Percentiles rank a stretch among this genome's conserved stretches.
Conservation (phyloP, 1,140 invertebrate species). For the Homalodisca vitripennis region DNA sequence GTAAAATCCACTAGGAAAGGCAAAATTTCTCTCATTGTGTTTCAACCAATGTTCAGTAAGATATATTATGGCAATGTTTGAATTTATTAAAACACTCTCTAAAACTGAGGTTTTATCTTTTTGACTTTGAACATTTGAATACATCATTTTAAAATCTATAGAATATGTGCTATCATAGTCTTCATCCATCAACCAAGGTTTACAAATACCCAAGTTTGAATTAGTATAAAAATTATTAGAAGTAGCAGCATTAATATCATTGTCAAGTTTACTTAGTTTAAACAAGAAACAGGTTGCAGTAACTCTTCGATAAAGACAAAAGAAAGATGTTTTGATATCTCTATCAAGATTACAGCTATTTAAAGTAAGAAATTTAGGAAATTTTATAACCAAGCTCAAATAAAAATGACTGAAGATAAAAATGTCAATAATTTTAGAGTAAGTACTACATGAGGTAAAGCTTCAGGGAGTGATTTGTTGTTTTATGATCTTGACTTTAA, state of each 20-base stretch:
- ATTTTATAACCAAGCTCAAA: too few species aligned
- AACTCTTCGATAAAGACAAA: too few species aligned
- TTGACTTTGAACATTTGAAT: background rate
- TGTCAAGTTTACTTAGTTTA: background rate
- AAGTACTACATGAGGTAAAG: too few species aligned
- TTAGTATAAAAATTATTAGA: background rate
- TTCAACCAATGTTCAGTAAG: background rate
- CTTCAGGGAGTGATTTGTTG: too few species aligned
- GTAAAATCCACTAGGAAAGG: background rate
- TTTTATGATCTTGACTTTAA: too few species aligned
- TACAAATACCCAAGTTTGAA: background rate
- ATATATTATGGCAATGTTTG: background rate
- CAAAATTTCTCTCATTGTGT: background rate
- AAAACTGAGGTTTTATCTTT: background rate
- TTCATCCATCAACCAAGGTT: background rate
- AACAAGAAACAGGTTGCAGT: too few species aligned
- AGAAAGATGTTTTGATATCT: too few species aligned
- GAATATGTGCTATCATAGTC: background rate
- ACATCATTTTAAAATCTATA: background rate
- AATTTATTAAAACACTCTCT: background rate
- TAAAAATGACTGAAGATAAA: too few species aligned
- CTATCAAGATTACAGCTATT: too few species aligned
- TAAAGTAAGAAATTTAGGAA: too few species aligned
- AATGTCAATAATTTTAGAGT: too few species aligned
- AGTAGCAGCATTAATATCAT: background rate